Percentiles rank a stretch among this genome's conserved stretches.
These are phyloP conservation scores for Xiphydria camelus DNA, from an alignment of 2,888 invertebrate species.

Conservation along the genomic window DNA sequence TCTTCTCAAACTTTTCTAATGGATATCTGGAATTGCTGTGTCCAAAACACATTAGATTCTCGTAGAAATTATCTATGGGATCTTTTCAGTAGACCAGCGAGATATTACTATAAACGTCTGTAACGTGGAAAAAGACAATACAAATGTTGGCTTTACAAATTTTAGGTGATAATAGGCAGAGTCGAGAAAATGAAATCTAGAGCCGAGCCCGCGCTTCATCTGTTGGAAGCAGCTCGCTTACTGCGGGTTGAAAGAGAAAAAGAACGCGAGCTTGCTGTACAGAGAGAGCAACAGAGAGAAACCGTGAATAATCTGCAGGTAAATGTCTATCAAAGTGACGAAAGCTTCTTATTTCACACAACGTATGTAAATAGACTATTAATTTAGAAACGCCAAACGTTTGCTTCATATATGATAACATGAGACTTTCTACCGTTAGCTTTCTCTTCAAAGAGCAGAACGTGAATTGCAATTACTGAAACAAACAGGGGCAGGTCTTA, in stretches of 20 bases:
- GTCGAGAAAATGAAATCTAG: slow-evolving; percentile 46
- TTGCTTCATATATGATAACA: not conserved
- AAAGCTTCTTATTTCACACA: slow-evolving; percentile 59
- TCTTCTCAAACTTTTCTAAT: too few species aligned
- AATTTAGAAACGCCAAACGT: not conserved
- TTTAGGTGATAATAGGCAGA: slow-evolving; percentile 36
- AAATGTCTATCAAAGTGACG: too few species aligned
- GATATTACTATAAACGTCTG: too few species aligned
- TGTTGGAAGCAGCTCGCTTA: slow-evolving; percentile 53
- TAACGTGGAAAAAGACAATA: not conserved
- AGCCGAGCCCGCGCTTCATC: slow-evolving; percentile 37
- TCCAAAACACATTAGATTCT: too few species aligned
- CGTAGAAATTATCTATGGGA: too few species aligned
- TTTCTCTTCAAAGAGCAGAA: slow-evolving; percentile 64
- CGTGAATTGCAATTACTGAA: slow-evolving; percentile 68
- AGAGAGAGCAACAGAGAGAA: slow-evolving; percentile 63
- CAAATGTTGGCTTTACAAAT: slow-evolving; percentile 1
- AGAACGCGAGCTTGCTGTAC: slow-evolving; percentile 62
- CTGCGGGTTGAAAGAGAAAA: slow-evolving; percentile 64
- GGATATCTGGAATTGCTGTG: too few species aligned
- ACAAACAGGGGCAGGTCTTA: slow-evolving; percentile 62
- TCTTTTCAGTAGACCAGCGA: too few species aligned
- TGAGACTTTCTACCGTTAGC: too few species aligned
- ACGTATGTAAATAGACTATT: slow-evolving; percentile 55
- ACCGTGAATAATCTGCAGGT: slow-evolving; percentile 40